Evolutionary conservation across 2,113 vertebrate species (phyloP), one percentile per base, ranked within the genome.

Genomic region (Sapayoa aenigma): DNA sequence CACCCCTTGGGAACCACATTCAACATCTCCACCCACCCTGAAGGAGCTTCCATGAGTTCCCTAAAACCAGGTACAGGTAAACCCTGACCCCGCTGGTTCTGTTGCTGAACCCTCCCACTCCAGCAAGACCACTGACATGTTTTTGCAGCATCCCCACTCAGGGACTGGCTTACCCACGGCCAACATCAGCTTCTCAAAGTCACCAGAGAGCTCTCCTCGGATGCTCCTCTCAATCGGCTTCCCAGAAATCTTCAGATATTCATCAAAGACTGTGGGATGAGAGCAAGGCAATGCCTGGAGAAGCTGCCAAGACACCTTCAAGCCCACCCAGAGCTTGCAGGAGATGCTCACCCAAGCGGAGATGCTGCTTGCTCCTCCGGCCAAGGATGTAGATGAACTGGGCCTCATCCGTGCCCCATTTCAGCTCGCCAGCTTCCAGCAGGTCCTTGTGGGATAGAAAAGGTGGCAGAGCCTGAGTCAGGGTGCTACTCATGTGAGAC

Each of bases 301-400:
- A 72, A 87, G 66, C 52, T 92, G 62, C 44, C 14, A 63, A 68
- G 75, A 7, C 33, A 24, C 8, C 12, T 74, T 58, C 56, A 56
- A 66, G 63, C 65, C 69, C 77, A 72, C 15, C 16, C 65, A 0
- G 4, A 79, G 46, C 41, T 66, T 0, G 1, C 50, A 73, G 73
- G 66, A 55, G 89, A 62, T 49, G 66, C 98, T 98, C 83, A 99
- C 99, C 99, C 95, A 99, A 93, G 35, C 94, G 98, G 41, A 99
- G 99, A 94, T 99, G 99, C 89, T 98, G 98, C 92, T 98, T 97
- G 94, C 99, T 99, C 50, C 99, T 98, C 95, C 98, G 99, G 95
- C 99, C 99, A 94, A 99, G 96, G 94, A 99, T 98, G 96, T 98
- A 99, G 96, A 99, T 99, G 97, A 99, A 99, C 96, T 98, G 98